Evolutionary conservation across 2,797 vertebrate species (phyloP).

Genomic region (Melanogrammus aeglefinus): DNA sequence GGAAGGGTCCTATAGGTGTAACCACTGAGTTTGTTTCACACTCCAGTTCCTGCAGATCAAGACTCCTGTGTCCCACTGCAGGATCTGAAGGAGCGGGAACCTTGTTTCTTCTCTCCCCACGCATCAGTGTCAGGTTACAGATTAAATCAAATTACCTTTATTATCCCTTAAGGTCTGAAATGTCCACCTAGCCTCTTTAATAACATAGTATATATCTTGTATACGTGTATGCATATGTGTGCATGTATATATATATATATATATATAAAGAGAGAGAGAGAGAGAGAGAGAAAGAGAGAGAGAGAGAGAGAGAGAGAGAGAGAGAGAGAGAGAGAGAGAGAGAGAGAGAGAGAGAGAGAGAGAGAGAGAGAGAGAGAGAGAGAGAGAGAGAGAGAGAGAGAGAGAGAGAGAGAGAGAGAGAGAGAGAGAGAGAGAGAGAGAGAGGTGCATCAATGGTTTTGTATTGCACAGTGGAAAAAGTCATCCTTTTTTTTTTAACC

Average conservation of each 20-base stretch:
- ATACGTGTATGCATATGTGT: background rate
- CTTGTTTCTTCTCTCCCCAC: slow-evolving; percentile 40
- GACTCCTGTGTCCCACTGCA: slow-evolving; percentile 62
- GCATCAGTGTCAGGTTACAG: slow-evolving; percentile 20
- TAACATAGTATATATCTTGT: background rate
- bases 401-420: too few relatives aligned
- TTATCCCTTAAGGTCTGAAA: slow-evolving; percentile 1
- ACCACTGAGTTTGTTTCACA: slow-evolving; percentile 51
- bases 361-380: too few relatives aligned
- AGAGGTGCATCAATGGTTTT: background rate
- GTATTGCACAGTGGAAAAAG: slow-evolving; percentile 45
- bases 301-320: too few relatives aligned
- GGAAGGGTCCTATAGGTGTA: slow-evolving; percentile 21
- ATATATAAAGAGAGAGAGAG: too few relatives aligned
- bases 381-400: too few relatives aligned
- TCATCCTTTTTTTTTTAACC: slow-evolving; percentile 50
- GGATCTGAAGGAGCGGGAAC: slow-evolving; percentile 57
- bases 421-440: too few relatives aligned
- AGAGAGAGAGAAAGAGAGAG: too few relatives aligned
- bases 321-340: too few relatives aligned
- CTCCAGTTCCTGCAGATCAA: slow-evolving; percentile 45
- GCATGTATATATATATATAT: too few relatives aligned
- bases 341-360: too few relatives aligned
- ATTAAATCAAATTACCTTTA: background rate
- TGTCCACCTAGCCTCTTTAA: slow-evolving; percentile 16